These are phyloP conservation scores for Bombycilla garrulus DNA, from an alignment of 2,113 vertebrate genomes.

Conservation along the genomic window DNA sequence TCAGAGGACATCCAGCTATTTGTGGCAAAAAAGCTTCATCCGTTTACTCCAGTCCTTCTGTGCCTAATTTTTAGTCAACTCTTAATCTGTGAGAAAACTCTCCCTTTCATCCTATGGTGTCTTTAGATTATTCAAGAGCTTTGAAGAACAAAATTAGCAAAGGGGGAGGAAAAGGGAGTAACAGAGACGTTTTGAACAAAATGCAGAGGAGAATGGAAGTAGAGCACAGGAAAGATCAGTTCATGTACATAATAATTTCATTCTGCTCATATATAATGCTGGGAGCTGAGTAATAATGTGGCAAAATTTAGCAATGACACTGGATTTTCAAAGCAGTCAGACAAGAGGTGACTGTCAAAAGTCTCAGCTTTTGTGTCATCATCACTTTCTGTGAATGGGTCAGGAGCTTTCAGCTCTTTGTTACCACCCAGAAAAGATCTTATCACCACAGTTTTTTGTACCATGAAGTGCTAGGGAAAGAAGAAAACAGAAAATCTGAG, in stretches of 20 bases:
- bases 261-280: background rate
- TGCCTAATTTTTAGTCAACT: background rate
- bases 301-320: background rate
- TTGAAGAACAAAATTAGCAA: background rate
- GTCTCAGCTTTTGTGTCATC: background rate
- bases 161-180: background rate
- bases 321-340: background rate
- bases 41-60: background rate
- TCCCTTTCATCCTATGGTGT: background rate
- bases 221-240: background rate
- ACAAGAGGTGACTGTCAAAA: background rate
- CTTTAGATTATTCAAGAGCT: background rate
- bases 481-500: background rate
- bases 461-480: background rate
- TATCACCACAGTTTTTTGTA: background rate
- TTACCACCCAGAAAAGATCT: background rate
- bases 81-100: background rate
- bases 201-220: background rate
- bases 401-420: background rate
- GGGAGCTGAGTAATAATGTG: background rate
- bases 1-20: background rate
- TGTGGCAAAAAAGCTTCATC: background rate
- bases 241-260: background rate
- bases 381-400: background rate
- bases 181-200: background rate